phyloP scores from a whole-genome alignment of 2,888 invertebrate genomes.

The Volucella bombylans region DNA sequence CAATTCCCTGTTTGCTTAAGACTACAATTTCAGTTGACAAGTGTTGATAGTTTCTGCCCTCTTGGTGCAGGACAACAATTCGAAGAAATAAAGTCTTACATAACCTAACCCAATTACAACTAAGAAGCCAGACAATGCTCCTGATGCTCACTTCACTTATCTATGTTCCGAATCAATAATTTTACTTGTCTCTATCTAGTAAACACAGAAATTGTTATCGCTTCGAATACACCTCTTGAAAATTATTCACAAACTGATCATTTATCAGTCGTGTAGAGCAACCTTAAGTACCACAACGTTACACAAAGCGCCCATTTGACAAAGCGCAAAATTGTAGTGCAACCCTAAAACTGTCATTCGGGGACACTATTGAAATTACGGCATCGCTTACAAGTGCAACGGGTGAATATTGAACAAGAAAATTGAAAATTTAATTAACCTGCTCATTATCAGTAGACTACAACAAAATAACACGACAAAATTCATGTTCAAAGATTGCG shows the following conservation, averaged over 20 bases:
- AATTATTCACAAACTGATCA: no score
- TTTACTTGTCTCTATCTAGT: conserved; percentile 15
- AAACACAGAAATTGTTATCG: conserved; percentile 6
- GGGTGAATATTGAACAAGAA: conserved; percentile 5
- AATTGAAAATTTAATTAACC: conserved; percentile 47
- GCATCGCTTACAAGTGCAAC: conserved; percentile 2
- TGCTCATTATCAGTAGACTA: conserved; percentile 45
- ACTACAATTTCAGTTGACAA: no score
- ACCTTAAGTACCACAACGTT: no score
- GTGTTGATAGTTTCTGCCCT: no score
- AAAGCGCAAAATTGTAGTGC: conserved; percentile 48
- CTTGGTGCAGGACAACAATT: no score
- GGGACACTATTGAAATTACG: neutral
- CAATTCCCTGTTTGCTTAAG: no score
- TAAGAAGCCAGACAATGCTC: no score
- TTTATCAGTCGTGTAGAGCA: no score
- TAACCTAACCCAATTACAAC: no score
- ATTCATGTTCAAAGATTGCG: conserved; percentile 46
- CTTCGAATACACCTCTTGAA: no score
- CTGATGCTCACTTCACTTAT: neutral
- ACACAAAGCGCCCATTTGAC: no score
- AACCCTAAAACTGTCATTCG: conserved; percentile 20
- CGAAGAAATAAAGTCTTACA: no score
- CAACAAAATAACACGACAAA: conserved; percentile 46
- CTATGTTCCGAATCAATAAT: neutral